Evolutionary conservation across 2,113 vertebrate species (phyloP).

Genomic region (Rhadina sibilatrix): DNA sequence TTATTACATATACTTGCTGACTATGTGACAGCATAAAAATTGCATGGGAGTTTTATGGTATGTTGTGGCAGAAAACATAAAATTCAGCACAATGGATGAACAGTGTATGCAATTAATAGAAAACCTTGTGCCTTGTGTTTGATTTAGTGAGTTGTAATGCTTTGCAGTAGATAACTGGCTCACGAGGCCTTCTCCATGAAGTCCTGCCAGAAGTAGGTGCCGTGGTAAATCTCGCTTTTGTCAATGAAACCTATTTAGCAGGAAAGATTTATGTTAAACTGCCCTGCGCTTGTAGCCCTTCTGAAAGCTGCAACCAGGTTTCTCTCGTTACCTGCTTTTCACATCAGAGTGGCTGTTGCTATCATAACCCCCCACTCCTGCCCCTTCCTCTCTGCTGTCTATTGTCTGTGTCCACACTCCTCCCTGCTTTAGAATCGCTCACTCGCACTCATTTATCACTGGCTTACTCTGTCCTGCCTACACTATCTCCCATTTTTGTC

Average conservation of each 20-base stretch:
- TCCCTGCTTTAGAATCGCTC: constrained; percentile 70
- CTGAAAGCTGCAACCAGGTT: constrained; percentile 36
- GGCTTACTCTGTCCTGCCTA: constrained; percentile 62
- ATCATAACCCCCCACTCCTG: constrained; percentile 30
- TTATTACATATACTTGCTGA: background rate
- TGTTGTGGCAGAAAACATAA: constrained; percentile 20
- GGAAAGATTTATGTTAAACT: constrained; percentile 56
- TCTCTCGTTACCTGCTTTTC: constrained; percentile 39
- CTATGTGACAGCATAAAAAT: constrained; percentile 1
- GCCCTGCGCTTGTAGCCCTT: background rate
- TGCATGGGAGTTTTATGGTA: background rate
- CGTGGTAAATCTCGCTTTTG: constrained; percentile 64
- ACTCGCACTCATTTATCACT: constrained; percentile 82
- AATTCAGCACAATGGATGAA: constrained; percentile 20
- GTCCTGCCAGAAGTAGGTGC: constrained; percentile 16
- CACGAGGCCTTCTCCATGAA: constrained; percentile 20
- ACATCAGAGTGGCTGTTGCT: constrained; percentile 44
- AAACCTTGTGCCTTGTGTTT: constrained; percentile 43
- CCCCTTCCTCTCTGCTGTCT: constrained; percentile 58
- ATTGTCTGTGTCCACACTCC: constrained; percentile 76
- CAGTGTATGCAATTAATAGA: constrained; percentile 54
- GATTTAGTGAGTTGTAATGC: constrained; percentile 61
- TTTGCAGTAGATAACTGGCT: constrained; percentile 41
- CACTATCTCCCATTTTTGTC: constrained; percentile 82
- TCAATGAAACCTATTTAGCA: constrained; percentile 60